Conservation (phyloP, 2,797 vertebrate genomes). For the Semotilus atromaculatus region DNA sequence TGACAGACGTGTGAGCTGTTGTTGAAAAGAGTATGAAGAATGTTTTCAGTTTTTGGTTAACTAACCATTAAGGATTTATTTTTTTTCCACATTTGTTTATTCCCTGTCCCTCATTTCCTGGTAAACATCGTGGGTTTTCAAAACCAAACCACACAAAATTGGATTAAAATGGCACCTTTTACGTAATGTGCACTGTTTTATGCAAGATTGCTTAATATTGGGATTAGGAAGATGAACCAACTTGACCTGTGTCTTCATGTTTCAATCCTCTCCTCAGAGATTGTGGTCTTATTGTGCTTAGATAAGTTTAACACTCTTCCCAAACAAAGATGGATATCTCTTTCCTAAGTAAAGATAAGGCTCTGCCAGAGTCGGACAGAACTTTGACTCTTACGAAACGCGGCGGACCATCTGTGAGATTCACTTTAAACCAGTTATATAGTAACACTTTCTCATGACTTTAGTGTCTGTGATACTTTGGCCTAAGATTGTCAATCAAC, state of each 20-base stretch:
- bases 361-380: not conserved
- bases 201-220: not conserved
- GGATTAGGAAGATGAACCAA: not conserved
- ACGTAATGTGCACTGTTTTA: no score
- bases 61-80: not conserved
- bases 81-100: not conserved
- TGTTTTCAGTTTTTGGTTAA: not conserved
- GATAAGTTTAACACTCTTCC: constrained; percentile 26
- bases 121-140: not conserved
- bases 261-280: not conserved
- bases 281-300: not conserved
- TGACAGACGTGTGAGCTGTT: not conserved
- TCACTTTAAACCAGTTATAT: constrained; percentile 1
- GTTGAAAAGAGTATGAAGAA: not conserved
- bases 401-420: not conserved
- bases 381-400: constrained; percentile 52
- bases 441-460: constrained; percentile 31
- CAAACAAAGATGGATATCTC: constrained; percentile 30
- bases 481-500: not conserved
- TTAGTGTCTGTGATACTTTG: not conserved
- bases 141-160: not conserved
- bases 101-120: not conserved
- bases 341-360: constrained; percentile 28
- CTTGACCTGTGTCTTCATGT: not conserved
- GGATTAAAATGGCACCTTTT: not conserved